Evolutionary conservation across 30 jellyfish, hydroid and myxozoan species (phyloP).

Genomic region (Aurelia aurita): DNA sequence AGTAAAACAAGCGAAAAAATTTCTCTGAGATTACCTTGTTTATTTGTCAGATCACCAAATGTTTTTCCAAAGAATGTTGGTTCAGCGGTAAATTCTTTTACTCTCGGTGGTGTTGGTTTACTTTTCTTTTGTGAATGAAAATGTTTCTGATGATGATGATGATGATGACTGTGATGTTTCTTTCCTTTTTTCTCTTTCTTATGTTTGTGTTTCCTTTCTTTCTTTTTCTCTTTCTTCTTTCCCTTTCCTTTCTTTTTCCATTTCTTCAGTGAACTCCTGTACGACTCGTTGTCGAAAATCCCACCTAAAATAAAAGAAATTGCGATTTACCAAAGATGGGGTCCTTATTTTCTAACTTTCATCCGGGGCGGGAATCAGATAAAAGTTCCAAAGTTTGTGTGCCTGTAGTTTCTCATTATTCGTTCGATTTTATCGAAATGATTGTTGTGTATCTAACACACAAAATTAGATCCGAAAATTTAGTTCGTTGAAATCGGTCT

Average conservation of each 20-base stretch:
- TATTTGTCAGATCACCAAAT: slow-evolving; percentile 39
- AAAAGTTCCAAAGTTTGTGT: no score
- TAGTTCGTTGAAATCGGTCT: no score
- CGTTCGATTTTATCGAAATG: no score
- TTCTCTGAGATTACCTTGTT: slow-evolving; percentile 12
- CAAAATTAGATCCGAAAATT: no score
- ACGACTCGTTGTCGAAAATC: slow-evolving; percentile 51
- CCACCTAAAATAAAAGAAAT: slow-evolving; percentile 13
- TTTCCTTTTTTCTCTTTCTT: slow-evolving; percentile 7
- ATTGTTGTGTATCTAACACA: no score
- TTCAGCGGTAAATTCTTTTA: slow-evolving; percentile 26
- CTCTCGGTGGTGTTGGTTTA: slow-evolving; percentile 34
- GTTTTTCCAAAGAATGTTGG: slow-evolving; percentile 68
- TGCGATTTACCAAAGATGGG: no score
- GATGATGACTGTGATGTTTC: slow-evolving; percentile 1
- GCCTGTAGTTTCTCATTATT: no score
- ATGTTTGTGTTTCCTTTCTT: neutral
- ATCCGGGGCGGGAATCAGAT: no score
- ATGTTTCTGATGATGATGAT: slow-evolving; percentile 37
- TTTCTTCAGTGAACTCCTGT: slow-evolving; percentile 48
- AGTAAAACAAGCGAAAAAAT: no score
- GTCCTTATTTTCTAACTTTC: no score
- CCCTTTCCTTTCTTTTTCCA: slow-evolving; percentile 49
- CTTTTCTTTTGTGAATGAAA: slow-evolving; percentile 48
- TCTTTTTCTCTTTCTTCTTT: slow-evolving; percentile 30